Evolutionary conservation across 2,797 vertebrate genomes (phyloP), one percentile per base, ranked within the genome.

Genomic region (Notolabrus celidotus): DNA sequence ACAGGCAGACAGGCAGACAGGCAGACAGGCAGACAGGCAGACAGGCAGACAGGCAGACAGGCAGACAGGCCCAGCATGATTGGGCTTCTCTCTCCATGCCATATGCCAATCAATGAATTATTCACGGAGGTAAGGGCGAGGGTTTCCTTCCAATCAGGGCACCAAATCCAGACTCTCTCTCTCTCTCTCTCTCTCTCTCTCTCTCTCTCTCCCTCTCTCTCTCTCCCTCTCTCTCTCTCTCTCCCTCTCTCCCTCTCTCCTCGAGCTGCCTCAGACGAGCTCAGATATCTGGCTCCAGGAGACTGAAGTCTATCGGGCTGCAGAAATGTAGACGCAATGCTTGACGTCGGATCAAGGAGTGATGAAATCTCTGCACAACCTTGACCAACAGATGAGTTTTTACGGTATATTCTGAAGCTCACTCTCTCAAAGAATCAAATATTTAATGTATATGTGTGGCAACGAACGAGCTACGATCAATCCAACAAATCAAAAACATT

Each of bases 51-150:
- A 25, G 20, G 23, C 53, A n/a, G n/a, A 58, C 51, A 71, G 67
- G 58, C 51, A 71, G 69, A 63, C 36, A 25, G 20, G 23, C 53
- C n/a, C n/a, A n/a, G 60, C 76, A 86, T 88, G 74, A 77, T 46
- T 77, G 82, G 74, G 79, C 53, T 80, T 75, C 70, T 54, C 74
- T 83, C 83, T 59, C 57, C 58, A 56, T 46, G 83, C 92, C 92
- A 91, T 92, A 88, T 93, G 90, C 85, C 87, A 89, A 89, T 93
- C 82, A 80, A 89, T 92, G 68, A 93, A 93, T 94, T 87, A 93
- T 94, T 92, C 79, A 94, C 55, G 38, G 51, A 27, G 53, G 63
- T n/a, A 55, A 72, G 67, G 84, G 80, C 57, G 76, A 84, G 80
- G 68, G 50, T 75, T 80, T 81, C 75, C 76, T 74, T 74, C 79